Evolutionary conservation across 2,888 invertebrate genomes (phyloP).

Genomic region (Aspidiotus destructor): DNA sequence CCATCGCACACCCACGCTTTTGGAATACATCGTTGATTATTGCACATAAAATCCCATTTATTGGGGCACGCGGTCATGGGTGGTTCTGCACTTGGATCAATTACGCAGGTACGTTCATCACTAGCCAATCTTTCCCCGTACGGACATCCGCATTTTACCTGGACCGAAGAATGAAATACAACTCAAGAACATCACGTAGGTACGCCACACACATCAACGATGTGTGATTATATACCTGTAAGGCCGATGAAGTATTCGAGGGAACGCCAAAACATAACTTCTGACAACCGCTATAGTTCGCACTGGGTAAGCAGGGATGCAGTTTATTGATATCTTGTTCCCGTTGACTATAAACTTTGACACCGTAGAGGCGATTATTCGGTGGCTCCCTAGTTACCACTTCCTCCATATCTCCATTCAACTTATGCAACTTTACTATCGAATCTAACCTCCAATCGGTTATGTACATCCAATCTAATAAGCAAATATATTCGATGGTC

Average conservation of each 20-base stretch:
- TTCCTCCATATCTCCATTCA: slow-evolving; percentile 77
- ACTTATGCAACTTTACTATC: slow-evolving; percentile 79
- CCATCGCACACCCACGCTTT: slow-evolving; percentile 94
- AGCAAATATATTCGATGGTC: slow-evolving; percentile 15
- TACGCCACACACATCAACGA: not conserved
- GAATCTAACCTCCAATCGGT: slow-evolving; percentile 96
- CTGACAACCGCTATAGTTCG: slow-evolving; percentile 80
- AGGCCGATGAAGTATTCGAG: slow-evolving; percentile 44
- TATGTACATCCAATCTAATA: slow-evolving; percentile 78
- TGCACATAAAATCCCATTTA: slow-evolving; percentile 87
- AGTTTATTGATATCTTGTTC: slow-evolving; percentile 58
- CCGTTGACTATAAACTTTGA: slow-evolving; percentile 71
- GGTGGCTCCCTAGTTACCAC: slow-evolving; percentile 80
- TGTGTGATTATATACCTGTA: slow-evolving; percentile 10
- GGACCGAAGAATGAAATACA: slow-evolving; percentile 4
- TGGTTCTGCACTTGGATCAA: slow-evolving; percentile 77
- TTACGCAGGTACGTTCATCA: slow-evolving; percentile 57
- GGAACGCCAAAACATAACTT: slow-evolving; percentile 92
- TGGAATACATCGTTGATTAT: slow-evolving; percentile 79
- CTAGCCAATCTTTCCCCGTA: slow-evolving; percentile 71
- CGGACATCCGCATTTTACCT: slow-evolving; percentile 71
- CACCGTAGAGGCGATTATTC: slow-evolving; percentile 81
- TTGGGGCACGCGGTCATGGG: slow-evolving; percentile 82
- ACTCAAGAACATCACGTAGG: too few relatives aligned
- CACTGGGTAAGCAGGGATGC: slow-evolving; percentile 63